phyloP scores from a whole-genome alignment of 2,888 invertebrate genomes.

The Magallana nippona region DNA sequence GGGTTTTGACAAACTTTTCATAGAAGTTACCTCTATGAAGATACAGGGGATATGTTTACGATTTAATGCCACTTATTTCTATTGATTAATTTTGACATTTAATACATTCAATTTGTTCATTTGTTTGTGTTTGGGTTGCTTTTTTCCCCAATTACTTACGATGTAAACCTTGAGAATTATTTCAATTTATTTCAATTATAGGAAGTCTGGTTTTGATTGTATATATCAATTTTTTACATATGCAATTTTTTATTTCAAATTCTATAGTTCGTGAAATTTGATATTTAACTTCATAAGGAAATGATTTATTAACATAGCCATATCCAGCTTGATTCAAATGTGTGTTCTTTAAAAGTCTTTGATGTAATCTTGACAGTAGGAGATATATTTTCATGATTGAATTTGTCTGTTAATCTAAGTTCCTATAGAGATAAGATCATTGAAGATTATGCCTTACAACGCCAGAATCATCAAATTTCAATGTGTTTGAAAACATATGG shows the following conservation, averaged over 20 bases:
- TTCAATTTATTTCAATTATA: too few species aligned
- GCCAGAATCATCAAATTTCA: slow-evolving; percentile 17
- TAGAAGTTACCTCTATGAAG: not conserved
- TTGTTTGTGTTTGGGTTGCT: too few species aligned
- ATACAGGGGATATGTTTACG: not conserved
- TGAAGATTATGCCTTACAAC: not conserved
- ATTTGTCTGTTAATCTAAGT: not conserved
- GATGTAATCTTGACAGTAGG: slow-evolving; percentile 23
- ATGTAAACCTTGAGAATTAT: too few species aligned
- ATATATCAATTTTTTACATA: not conserved
- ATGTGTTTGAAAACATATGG: slow-evolving; percentile 1
- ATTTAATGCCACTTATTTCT: not conserved
- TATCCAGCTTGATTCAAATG: not conserved
- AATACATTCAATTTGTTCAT: not conserved
- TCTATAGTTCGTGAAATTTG: not conserved
- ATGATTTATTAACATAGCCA: not conserved
- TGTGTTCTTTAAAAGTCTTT: not conserved
- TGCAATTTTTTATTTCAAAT: not conserved
- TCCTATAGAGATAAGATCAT: slow-evolving; percentile 11
- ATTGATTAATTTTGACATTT: slow-evolving; percentile 22
- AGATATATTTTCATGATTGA: slow-evolving; percentile 28
- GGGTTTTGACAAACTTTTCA: slow-evolving; percentile 20
- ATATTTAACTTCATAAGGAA: not conserved
- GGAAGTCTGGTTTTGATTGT: too few species aligned
- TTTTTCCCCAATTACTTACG: too few species aligned